Base-by-base conservation (phyloP, 2,888 invertebrate genomes). In the Trachelus stipa region DNA sequence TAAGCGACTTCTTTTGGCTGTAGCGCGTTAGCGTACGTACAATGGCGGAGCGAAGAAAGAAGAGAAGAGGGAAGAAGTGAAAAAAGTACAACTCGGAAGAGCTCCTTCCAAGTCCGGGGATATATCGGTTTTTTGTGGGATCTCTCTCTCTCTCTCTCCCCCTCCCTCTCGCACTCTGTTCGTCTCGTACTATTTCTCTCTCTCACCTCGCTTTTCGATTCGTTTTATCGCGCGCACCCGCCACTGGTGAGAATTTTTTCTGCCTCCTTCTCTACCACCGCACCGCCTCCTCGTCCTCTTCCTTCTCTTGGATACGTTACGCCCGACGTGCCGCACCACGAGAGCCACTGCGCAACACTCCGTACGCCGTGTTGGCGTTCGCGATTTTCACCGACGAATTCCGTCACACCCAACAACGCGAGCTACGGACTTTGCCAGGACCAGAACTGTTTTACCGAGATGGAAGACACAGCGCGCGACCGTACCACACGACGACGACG, bases 361-460 rank as follows among this genome's bases (percentile, higher is more conserved):
- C 79, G 69, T 82, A 84, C 79, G 73, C 74, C 79, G 83, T 77
- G 81, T 83, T 56, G 56, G 56, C 56, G 56, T 56, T 56, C 56
- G 79, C 82, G 80, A 81, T 80, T 83, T 76, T 74, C 78, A 77
- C 84, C 56, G 56, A 77, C 78, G 83, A 83, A 84, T 83, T 83
- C 84, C 88, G 87, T 88, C 88, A 88, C 88, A 88, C 88, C 88
- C 88, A 88, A 85, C 68, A 34, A 56, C 40, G 71, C 34, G 35
- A 30, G 71, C 31, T 31, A 71, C 23, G 15, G 12, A 11, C 15
- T 33, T 31, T 33, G 71, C 71, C 71, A 34, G 71, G 71, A 71
- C 3, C 71, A 31, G 71, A 71, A 71, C 31, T 31, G 71, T 33
- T 31, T 34, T 31, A 31, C 12, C 31, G 71, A 34, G 71, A 34